Base-by-base conservation (phyloP, 2,113 vertebrate species). In the Nycticryphes semicollaris region DNA sequence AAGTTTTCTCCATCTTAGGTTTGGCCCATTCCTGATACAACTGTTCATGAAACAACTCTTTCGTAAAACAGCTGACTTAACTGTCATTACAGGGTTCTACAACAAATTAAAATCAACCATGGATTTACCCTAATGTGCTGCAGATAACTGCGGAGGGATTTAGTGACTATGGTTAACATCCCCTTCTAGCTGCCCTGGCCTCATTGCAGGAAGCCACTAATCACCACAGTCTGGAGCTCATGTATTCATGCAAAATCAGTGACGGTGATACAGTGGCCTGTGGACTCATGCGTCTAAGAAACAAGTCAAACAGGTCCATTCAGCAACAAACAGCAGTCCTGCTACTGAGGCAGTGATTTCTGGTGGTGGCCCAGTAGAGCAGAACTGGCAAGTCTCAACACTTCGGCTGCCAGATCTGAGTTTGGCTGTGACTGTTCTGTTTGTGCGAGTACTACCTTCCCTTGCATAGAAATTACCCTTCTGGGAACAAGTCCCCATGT, bases 401-500 rank as follows among this genome's bases (percentile, higher is more conserved):
- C 13, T 63, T 54, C n/a, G 59, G 53, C 31, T 72, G 41, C 9
- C 17, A 72, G 35, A 39, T 57, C 45, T 19, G 22, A 51, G 16
- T 80, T 53, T 63, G 51, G 9, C 25, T 53, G 15, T 39, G 41
- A 25, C 33, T n/a, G 16, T 27, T 80, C 37, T 57, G 3, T 57
- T 21, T 39, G 33, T 41, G 31, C 59, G 66, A 25, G 12, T 60
- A 14, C 7, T 63, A 59, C 25, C 12, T 45, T 66, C 20, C 1
- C 2, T n/a, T 59, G 21, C 16, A 6, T 23, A 30, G 24, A 14
- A 59, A 47, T 50, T 33, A 35, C 7, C 25, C 16, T 81, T 68
- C 19, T 0, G 1, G 31, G 33, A 82, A 50, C 5, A 45, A 31
- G 19, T 5, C 5, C 8, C 6, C 0, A 0, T 20, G 12, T 19